A percentile compares a stretch with the other conserved stretches of the same genome.
Evolutionary conservation across 2,888 invertebrate genomes (phyloP).

Genomic region (Pegoplata infirma): DNA sequence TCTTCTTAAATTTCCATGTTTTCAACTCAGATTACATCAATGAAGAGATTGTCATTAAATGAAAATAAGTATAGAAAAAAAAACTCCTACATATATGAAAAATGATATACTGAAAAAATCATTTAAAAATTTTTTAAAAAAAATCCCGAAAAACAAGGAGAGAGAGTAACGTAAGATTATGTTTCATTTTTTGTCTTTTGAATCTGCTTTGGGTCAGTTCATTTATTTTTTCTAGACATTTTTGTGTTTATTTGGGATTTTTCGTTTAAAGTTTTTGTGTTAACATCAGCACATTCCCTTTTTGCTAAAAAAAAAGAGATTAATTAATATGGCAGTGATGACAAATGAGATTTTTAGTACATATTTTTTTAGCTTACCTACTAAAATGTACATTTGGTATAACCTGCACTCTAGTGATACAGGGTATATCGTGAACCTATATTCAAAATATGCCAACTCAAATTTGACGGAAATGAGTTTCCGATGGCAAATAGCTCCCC

Average conservation of each 20-base stretch:
- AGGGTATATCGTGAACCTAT: too few relatives aligned
- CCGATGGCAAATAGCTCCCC: too few relatives aligned
- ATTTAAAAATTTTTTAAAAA: not conserved
- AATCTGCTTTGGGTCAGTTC: constrained; percentile 17
- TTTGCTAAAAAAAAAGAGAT: not conserved
- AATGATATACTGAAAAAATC: constrained; percentile 33
- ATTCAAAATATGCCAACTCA: too few relatives aligned
- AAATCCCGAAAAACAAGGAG: constrained; percentile 3
- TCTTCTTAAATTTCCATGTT: constrained; percentile 57
- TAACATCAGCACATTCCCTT: constrained; percentile 49
- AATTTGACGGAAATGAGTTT: too few relatives aligned
- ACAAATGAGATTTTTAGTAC: too few relatives aligned
- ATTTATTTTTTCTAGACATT: not conserved
- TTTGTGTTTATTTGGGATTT: not conserved
- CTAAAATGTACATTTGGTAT: too few relatives aligned
- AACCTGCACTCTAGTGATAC: too few relatives aligned
- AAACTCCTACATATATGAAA: constrained; percentile 25
- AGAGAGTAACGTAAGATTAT: constrained; percentile 30
- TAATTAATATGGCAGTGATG: not conserved
- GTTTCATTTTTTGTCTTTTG: not conserved
- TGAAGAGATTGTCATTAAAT: constrained; percentile 29
- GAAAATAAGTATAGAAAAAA: too few relatives aligned
- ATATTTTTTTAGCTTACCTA: too few relatives aligned
- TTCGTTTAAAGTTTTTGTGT: constrained; percentile 17
- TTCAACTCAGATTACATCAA: constrained; percentile 56